Evolutionary conservation across 2,888 invertebrate genomes (phyloP).

Genomic region (Epirrita christyi): DNA sequence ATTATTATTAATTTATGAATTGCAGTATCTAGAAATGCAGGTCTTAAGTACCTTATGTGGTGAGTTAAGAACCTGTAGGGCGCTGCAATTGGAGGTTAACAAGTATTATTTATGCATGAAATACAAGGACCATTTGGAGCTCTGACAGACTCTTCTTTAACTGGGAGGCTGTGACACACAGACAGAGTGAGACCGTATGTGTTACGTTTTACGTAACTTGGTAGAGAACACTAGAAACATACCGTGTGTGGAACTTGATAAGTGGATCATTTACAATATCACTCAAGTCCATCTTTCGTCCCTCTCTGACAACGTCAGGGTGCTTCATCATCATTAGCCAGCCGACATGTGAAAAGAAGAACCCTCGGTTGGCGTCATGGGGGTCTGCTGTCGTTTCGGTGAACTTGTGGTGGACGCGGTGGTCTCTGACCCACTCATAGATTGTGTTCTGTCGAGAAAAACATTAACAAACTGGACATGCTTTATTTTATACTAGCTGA

Average conservation of each 20-base stretch:
- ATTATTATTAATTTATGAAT: too few species aligned
- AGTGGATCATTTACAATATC: conserved; percentile 92
- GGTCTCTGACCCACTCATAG: conserved; percentile 90
- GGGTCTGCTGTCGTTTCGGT: conserved; percentile 93
- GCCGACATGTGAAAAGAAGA: conserved; percentile 96
- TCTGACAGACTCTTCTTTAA: too few species aligned
- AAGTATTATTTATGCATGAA: too few species aligned
- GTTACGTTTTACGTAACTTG: not conserved
- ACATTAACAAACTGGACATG: not conserved
- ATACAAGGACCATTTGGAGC: too few species aligned
- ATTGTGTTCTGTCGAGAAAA: conserved; percentile 85
- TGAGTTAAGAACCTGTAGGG: not conserved
- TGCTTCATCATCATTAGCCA: conserved; percentile 97
- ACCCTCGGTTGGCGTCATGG: conserved; percentile 92
- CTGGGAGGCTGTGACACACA: too few species aligned
- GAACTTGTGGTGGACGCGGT: conserved; percentile 90
- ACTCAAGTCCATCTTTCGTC: conserved; percentile 91
- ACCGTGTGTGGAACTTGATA: conserved; percentile 91
- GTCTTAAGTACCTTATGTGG: too few species aligned
- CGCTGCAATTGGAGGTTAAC: too few species aligned
- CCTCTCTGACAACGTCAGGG: conserved; percentile 91
- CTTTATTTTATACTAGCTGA: too few species aligned
- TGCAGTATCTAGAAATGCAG: too few species aligned
- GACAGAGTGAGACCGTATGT: not conserved
- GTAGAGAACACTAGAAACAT: conserved; percentile 45